Evolutionary conservation across 2,113 vertebrate species (phyloP), one percentile per base, ranked within the genome.

Genomic region (Echinops telfairi): DNA sequence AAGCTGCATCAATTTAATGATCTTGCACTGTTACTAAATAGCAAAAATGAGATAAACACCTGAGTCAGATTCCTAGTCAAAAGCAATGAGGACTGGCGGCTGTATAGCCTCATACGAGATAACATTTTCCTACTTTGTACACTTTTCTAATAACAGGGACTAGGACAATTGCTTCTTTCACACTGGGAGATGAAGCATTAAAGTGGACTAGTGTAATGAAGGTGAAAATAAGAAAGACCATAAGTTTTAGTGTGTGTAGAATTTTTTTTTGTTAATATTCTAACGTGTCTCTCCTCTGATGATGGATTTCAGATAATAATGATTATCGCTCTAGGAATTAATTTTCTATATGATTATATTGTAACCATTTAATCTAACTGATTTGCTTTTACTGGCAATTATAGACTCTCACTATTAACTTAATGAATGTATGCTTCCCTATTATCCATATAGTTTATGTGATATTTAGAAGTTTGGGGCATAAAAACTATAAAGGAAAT

Each of bases 381-480:
- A 87, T 89, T 95, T 96, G 78, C 73, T 88, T 94, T 89, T 94
- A 89, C 36, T 90, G 70, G 92, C 92, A 96, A 95, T 97, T 97
- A 92, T 82, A 40, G 27, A 62, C 89, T 93, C 60, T 95, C 40
- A 66, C 77, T 96, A 93, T 96, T 95, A 93, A 94, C 53, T 92
- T 95, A 92, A 94, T 94, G 90, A 92, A 77, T 90, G 43, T n/a
- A 83, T 64, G 20, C 5, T 87, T 93, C 91, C 53, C 43, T 95
- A 86, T 89, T 95, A 95, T 93, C 80, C n/a, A 86, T 93, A 87
- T 62, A 93, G 83, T 93, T 97, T 92, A 92, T 87, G 43, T 60
- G 77, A 82, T 95, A 87, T 87, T 94, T 92, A 92, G 86, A 93
- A 89, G 71, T 94, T 95, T 96, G 62, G 43, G 31, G 16, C 60